These are phyloP conservation scores for Philotrypesis tridentata DNA, from an alignment of 1,140 invertebrate genomes.

Conservation along the genomic window DNA sequence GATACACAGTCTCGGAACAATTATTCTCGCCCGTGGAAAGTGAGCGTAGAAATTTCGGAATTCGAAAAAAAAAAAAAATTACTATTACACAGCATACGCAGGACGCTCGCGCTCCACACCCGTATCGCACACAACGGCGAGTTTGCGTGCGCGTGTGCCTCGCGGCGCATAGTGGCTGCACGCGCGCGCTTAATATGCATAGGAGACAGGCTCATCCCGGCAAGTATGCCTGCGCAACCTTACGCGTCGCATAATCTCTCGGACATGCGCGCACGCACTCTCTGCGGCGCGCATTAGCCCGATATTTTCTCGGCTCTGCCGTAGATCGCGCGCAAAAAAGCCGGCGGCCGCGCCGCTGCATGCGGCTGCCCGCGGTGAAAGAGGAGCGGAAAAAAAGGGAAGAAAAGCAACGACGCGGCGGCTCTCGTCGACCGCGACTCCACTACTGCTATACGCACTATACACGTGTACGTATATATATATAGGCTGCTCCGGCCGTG, in stretches of 20 bases:
- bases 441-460: no score
- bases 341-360: no score
- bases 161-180: neutral
- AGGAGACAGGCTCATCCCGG: neutral
- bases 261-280: no score
- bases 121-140: no score
- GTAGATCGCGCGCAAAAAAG: neutral
- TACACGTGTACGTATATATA: neutral
- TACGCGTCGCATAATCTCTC: neutral
- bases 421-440: no score
- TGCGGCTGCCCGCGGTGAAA: neutral
- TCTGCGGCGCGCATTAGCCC: neutral
- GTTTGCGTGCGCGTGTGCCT: no score
- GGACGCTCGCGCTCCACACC: no score
- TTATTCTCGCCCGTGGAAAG: no score
- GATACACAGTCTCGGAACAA: no score
- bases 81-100: no score
- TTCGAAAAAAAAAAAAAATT: no score
- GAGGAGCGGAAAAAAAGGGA: neutral
- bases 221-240: neutral
- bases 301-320: neutral
- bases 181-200: constrained; percentile 14
- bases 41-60: no score
- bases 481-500: constrained; percentile 47
- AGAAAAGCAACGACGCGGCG: neutral